Base-by-base conservation (phyloP, 2,113 vertebrate genomes). In the Solea solea region DNA sequence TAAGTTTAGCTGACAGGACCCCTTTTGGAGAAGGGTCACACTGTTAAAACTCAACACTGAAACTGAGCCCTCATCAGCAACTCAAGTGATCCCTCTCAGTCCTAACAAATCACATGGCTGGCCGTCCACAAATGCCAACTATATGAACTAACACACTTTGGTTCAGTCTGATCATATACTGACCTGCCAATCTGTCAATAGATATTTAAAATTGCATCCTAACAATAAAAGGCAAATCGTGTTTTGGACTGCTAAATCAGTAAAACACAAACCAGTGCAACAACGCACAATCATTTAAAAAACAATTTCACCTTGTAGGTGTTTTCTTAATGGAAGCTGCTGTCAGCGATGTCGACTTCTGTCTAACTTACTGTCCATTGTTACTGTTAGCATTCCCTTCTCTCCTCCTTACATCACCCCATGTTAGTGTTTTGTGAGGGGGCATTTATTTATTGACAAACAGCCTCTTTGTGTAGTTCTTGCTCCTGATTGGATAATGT, bases 41-140 rank as follows among this genome's bases (percentile, higher is more conserved):
- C 69, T 52, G 76, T 85, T 72, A 88, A 79, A 89, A 81, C 82
- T 76, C 84, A 87, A 78, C 88, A 74, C 84, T 87, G 81, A 84
- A 83, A 89, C 79, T 15, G 54, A 82, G 83, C 48, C 42, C 81
- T 76, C 78, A 72, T 78, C 77, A 77, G 51, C 72, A 64, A 78
- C 80, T 85, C 83, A 76, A 68, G 70, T 82, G 74, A 82, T 81
- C 71, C 64, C 14, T 42, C 73, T 53, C 58, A 28, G 78, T 62
- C 68, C 42, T 51, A 74, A 52, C 64, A 54, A 65, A 79, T 72
- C 75, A 79, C 72, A 72, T 40, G 15, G 65, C 65, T 67, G 42
- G 53, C 75, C 28, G 11, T 1, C 63, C 55, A 48, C 71, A 63
- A 62, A 27, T 5, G 28, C 57, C 10, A 28, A 53, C 57, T 40